Base-by-base conservation (phyloP, 2,797 vertebrate species). In the Spheniscus humboldti region DNA sequence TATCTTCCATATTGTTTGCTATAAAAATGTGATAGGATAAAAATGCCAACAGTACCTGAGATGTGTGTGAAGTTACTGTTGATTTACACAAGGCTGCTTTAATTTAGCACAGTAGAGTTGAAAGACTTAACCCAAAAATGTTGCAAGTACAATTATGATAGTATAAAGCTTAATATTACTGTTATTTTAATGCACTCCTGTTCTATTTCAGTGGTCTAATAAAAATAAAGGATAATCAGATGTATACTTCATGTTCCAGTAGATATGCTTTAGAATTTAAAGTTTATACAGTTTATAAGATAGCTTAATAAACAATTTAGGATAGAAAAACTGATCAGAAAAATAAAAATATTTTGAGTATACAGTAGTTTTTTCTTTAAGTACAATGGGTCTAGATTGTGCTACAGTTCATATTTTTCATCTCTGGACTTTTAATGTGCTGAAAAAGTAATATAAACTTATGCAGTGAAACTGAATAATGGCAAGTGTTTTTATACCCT, bases 401-500 rank as follows among this genome's bases (percentile, higher is more conserved):
- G 98, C 98, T 98, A 98, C 98, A 98, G 96, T 98, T 98, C 97
- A 96, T 92, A 98, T 96, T 97, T 97, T 96, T 96, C 92, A 97
- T 87, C 92, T 95, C 97, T 97, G 93, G 94, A 97, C 96, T 98
- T 98, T 41, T 41, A 41, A 41, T 41, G 14, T 41, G 41, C 41
- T 41, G 41, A 41, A 41, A 41, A 41, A 41, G 41, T 41, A 41
- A 41, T 41, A 41, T 41, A 41, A 98, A 98, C 98, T 97, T 98
- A 98, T 97, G 98, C 98, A 98, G 97, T 98, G 98, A 99, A 98
- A 98, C 98, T 98, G 98, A 99, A 98, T 99, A 99, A 99, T 99
- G 98, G 98, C 98, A 98, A 98, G 98, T 99, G 98, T 99, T 98
- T 99, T 99, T 99, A 98, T 98, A 98, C 98, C 97, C 98, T 97